Evolutionary conservation across 2,113 vertebrate species (phyloP).

Genomic region (Chamaea fasciata): DNA sequence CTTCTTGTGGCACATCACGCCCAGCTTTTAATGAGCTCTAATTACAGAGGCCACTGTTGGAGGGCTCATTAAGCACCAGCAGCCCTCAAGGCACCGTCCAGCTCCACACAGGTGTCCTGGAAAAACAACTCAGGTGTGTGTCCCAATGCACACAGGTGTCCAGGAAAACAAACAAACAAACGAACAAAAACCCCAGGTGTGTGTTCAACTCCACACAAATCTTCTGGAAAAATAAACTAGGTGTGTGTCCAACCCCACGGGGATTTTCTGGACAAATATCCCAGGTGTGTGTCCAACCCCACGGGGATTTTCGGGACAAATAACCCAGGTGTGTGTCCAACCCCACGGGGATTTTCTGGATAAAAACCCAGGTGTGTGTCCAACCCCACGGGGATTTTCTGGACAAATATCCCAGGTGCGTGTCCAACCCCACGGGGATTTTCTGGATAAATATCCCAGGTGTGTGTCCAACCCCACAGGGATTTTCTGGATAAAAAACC

Average conservation of each 20-base stretch:
- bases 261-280: too few relatives aligned
- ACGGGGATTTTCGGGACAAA: too few relatives aligned
- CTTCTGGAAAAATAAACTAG: neutral
- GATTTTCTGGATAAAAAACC: neutral
- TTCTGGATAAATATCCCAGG: neutral
- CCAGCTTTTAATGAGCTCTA: neutral
- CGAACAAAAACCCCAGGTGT: neutral
- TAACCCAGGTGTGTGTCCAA: too few relatives aligned
- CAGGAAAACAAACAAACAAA: neutral
- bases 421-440: accelerated
- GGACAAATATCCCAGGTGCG: neutral
- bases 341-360: too few relatives aligned
- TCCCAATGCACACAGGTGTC: accelerated
- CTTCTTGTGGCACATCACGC: neutral
- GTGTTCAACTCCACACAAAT: accelerated
- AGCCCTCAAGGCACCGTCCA: neutral
- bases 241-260: neutral
- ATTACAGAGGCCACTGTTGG: neutral
- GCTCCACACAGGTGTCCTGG: neutral
- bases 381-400: too few relatives aligned
- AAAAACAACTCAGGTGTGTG: neutral
- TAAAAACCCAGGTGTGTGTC: neutral
- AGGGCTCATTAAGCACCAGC: neutral
- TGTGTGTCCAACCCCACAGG: accelerated
- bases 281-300: too few relatives aligned